A percentile compares a stretch with the other conserved stretches of the same genome.
phyloP scores from a whole-genome alignment of 2,888 invertebrate species.

The Eugnorisma glareosa region DNA sequence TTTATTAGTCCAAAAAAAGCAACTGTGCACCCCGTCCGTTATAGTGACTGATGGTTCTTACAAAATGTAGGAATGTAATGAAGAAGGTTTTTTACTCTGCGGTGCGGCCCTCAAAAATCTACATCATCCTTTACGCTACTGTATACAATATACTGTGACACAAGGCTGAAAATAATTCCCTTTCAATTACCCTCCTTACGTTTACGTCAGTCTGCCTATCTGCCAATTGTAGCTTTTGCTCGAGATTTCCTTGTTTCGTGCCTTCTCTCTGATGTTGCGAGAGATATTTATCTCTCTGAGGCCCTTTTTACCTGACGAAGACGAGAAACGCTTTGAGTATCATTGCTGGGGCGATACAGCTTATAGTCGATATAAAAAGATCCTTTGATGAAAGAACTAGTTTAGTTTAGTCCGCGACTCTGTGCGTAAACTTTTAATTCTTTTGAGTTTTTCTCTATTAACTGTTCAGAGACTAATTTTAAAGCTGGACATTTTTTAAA shows the following conservation, averaged over 20 bases:
- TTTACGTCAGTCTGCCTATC: slow-evolving; percentile 67
- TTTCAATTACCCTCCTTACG: slow-evolving; percentile 74
- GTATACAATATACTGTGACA: slow-evolving; percentile 34
- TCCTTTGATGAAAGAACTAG: slow-evolving; percentile 35
- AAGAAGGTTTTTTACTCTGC: not conserved
- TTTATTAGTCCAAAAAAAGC: no score
- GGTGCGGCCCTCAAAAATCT: not conserved
- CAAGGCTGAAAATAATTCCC: slow-evolving; percentile 70
- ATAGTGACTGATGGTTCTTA: no score
- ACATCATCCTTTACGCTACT: slow-evolving; percentile 8
- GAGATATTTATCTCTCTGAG: slow-evolving; percentile 58
- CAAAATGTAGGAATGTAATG: not conserved
- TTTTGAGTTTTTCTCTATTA: not conserved
- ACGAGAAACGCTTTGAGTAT: slow-evolving; percentile 32
- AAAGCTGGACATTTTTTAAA: slow-evolving; percentile 2
- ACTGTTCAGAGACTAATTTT: not conserved
- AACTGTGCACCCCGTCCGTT: not conserved
- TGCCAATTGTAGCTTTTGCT: slow-evolving; percentile 67
- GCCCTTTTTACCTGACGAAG: slow-evolving; percentile 55
- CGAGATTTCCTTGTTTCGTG: slow-evolving; percentile 64
- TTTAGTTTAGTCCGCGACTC: not conserved
- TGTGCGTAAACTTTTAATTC: not conserved
- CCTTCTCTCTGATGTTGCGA: slow-evolving; percentile 53
- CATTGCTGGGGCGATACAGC: slow-evolving; percentile 16
- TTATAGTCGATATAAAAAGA: slow-evolving; percentile 26